Base-by-base conservation (phyloP, 2,797 vertebrate species). In the Cetoscarus ocellatus region DNA sequence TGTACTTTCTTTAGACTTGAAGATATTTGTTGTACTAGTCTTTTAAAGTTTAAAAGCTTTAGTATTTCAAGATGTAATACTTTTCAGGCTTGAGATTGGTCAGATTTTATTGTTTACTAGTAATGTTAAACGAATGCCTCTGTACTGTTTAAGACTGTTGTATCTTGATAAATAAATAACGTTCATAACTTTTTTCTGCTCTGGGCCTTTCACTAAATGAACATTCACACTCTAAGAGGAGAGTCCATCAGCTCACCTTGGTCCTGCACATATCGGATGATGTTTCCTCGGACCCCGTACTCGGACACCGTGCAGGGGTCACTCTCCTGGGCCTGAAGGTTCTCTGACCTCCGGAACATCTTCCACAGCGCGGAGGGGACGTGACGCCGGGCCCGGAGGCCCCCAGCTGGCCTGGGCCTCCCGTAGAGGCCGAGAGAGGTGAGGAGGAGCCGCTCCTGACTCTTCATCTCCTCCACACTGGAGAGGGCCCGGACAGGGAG, bases 201-300 rank as follows among this genome's bases (percentile, higher is more conserved):
- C 8, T 38, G 8, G 36, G 36, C 8, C 8, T 38, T 11, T 14
- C 13, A 4, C 3, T 44, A 13, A 3, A 13, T 13, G 6, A 13
- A 8, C 11, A 44, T 13, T 9, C 8, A 42, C 44, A 15, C 48
- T 11, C 0, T 8, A 5, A 43, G 5, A 1, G 3, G 2, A 1
- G 3, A 2, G 34, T 7, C 47, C 7, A 9, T 13, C 1, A 14
- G 15, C 3, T 27, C 86, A 98, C 98, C 97, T 93, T 95, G 95
- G 84, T 97, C 96, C 0, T 94, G 86, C 39, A 99, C 80, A 75
- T 96, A 94, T 6, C 98, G 92, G 81, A 99, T 92, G 77, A 97
- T 96, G 92, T 96, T 96, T 0, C 98, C 98, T 2, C 94, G 94
- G 15, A 99, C 97, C 10, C 95, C 93, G 1, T 96, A 94, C 67